These are phyloP conservation scores for Misgurnus anguillicaudatus DNA, from an alignment of 2,113 vertebrate species.

Conservation along the genomic window DNA sequence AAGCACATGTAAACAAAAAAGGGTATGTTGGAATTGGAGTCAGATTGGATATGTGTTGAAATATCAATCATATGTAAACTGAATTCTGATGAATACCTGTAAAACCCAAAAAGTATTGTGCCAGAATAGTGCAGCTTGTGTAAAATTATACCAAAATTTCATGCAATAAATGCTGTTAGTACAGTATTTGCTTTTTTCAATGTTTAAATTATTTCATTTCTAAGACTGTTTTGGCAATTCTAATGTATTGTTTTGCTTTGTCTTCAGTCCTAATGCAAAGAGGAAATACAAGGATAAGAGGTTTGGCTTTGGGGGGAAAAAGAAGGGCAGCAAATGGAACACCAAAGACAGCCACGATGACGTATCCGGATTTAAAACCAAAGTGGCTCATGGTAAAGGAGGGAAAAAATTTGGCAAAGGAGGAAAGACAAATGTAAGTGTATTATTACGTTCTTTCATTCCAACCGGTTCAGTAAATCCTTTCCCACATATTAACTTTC, in stretches of 20 bases:
- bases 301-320: constrained; percentile 97
- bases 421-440: constrained; percentile 67
- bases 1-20: constrained; percentile 64
- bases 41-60: no score
- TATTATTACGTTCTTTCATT: not conserved
- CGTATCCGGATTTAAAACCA: constrained; percentile 84
- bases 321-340: constrained; percentile 94
- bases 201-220: no score
- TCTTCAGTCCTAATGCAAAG: constrained; percentile 84
- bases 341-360: constrained; percentile 92
- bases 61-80: not conserved
- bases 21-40: constrained; percentile 53
- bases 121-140: no score
- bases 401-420: constrained; percentile 70
- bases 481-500: not conserved
- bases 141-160: no score
- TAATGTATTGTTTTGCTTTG: not conserved
- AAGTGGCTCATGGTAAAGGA: constrained; percentile 81
- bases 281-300: constrained; percentile 92
- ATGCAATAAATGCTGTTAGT: no score
- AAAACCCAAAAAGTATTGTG: no score
- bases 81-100: no score
- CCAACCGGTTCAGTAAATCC: not conserved
- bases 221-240: no score
- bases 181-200: no score